Conservation (phyloP, 2,888 invertebrate species). For the Physocephala rufipes region DNA sequence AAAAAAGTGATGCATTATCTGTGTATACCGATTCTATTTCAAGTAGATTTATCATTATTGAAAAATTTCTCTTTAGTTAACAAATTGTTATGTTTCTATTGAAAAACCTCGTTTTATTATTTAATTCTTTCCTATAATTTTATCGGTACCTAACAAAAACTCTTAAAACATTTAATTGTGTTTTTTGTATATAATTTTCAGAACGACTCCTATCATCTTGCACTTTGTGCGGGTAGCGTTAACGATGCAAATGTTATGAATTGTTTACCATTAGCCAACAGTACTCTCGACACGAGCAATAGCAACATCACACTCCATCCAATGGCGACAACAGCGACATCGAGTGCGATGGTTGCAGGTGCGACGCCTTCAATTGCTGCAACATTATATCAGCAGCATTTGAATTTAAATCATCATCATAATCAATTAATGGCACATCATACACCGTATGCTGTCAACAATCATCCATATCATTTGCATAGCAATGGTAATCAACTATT, state of each 20-base stretch:
- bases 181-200: slow-evolving; percentile 38
- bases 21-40: too few relatives aligned
- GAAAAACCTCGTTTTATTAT: too few relatives aligned
- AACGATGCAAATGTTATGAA: slow-evolving; percentile 69
- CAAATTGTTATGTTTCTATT: too few relatives aligned
- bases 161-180: neutral
- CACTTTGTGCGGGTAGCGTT: slow-evolving; percentile 50
- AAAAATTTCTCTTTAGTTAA: too few relatives aligned
- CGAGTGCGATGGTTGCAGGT: slow-evolving; percentile 40
- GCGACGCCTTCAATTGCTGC: slow-evolving; percentile 24
- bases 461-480: slow-evolving; percentile 53
- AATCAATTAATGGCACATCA: slow-evolving; percentile 55
- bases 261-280: slow-evolving; percentile 74
- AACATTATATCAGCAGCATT: slow-evolving; percentile 57
- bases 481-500: slow-evolving; percentile 44
- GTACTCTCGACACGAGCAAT: slow-evolving; percentile 43
- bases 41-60: too few relatives aligned
- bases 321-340: slow-evolving; percentile 27
- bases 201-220: slow-evolving; percentile 57
- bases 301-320: slow-evolving; percentile 40
- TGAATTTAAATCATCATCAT: slow-evolving; percentile 52
- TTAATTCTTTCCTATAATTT: too few relatives aligned
- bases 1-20: too few relatives aligned
- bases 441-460: slow-evolving; percentile 54
- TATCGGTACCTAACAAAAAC: too few relatives aligned